Base-by-base conservation (phyloP, 2,113 vertebrate species). In the Cynocephalus volans region DNA sequence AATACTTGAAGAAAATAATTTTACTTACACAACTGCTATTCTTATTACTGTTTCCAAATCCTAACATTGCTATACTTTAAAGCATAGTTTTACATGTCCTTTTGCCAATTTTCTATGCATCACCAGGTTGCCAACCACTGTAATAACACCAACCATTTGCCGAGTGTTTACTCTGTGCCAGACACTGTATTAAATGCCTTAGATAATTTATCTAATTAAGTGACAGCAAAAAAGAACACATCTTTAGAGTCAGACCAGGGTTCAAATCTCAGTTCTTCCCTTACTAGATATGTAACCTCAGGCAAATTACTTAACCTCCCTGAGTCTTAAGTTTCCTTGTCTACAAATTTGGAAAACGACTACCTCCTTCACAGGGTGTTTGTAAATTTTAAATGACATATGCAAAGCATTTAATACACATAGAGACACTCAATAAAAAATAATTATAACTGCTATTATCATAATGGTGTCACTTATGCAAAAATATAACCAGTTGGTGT, bases 81-180 rank as follows among this genome's bases (percentile, higher is more conserved):
- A 95, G 58, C 4, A 8, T 52, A 75, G n/a, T 92, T 93, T 80
- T 80, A 70, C 1, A 14, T 52, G 26, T 83, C 45, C 28, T 92
- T 90, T 82, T 83, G 31, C n/a, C 90, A 86, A 64, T 89, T 96
- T 94, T 96, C 56, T 84, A 70, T 75, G 81, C 62, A 92, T 91
- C 9, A 52, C 23, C 12, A 65, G 73, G 54, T 90, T 95, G 70
- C 54, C 8, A 45, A 54, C 75, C 17, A 73, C 18, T 69, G 7
- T 64, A 69, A 48, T 52, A 90, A 94, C 0, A 92, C 26, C 28
- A 64, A 36, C 50, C 24, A 82, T 83, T 87, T 90, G 45, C 36
- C 45, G 41, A 77, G 4, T 90, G 12, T 85, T 95, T 79, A 86
- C 17, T 77, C 56, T 93, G 41, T 85, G n/a, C 69, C 75, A 93